A percentile compares a stretch with the other conserved stretches of the same genome.
Conservation (phyloP, 2,113 vertebrate species). For the Lonchura striata region DNA sequence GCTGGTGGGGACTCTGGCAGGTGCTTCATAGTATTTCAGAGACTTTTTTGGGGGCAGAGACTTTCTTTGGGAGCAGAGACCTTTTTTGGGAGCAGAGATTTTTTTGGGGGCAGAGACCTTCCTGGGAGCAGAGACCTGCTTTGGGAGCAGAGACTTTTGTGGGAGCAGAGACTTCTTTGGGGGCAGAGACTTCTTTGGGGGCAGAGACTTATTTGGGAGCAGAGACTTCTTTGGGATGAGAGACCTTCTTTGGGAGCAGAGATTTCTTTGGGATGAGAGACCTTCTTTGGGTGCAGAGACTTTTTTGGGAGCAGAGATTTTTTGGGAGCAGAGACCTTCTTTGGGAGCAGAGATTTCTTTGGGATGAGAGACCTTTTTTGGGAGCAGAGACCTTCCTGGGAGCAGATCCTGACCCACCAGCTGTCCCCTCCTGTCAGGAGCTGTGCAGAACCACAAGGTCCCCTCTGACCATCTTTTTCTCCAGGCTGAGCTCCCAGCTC, state of each 20-base stretch:
- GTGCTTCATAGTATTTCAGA: not conserved
- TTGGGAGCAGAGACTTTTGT: not conserved
- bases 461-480: not conserved
- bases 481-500: not conserved
- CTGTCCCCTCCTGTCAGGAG: not conserved
- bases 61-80: not conserved
- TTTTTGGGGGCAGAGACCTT: not conserved
- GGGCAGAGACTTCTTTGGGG: not conserved
- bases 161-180: not conserved
- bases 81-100: not conserved
- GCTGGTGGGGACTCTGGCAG: not conserved
- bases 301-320: too few relatives aligned
- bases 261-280: not conserved
- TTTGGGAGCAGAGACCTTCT: too few relatives aligned
- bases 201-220: not conserved
- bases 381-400: not conserved
- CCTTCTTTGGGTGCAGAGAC: not conserved
- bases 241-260: not conserved
- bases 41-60: not conserved
- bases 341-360: not conserved
- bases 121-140: not conserved
- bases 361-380: too few relatives aligned
- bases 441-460: not conserved
- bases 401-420: not conserved
- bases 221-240: not conserved